These are phyloP conservation scores for Diloba caeruleocephala DNA, from an alignment of 2,888 invertebrate species.

Conservation along the genomic window DNA sequence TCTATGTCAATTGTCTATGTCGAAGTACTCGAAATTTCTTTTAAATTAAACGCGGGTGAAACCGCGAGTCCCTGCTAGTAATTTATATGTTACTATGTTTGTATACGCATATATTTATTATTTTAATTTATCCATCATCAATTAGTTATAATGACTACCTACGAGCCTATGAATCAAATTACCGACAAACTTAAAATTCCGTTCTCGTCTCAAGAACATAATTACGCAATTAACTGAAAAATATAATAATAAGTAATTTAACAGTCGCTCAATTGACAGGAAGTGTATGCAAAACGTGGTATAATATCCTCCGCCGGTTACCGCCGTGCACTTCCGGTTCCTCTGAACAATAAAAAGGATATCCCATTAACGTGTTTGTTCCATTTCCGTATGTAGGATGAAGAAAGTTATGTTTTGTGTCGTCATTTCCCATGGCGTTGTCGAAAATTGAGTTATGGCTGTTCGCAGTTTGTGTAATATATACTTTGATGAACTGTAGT, in stretches of 20 bases:
- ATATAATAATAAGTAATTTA: constrained; percentile 23
- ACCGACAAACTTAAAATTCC: background rate
- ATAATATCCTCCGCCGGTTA: constrained; percentile 35
- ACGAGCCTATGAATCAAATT: too few species aligned
- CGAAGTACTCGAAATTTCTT: too few species aligned
- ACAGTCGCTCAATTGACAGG: constrained; percentile 41
- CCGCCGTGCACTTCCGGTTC: constrained; percentile 42
- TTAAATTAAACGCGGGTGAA: too few species aligned
- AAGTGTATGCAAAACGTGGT: constrained; percentile 52
- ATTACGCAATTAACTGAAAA: constrained; percentile 13
- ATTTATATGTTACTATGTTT: too few species aligned
- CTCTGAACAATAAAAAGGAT: constrained; percentile 51
- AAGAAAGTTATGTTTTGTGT: constrained; percentile 26
- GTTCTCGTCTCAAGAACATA: constrained; percentile 17
- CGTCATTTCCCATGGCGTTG: constrained; percentile 19
- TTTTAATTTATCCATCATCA: too few species aligned
- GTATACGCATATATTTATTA: too few species aligned
- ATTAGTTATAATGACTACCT: too few species aligned
- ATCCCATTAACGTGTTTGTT: constrained; percentile 46
- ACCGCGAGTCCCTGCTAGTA: too few species aligned
- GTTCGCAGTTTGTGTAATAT: too few species aligned
- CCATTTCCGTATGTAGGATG: constrained; percentile 48
- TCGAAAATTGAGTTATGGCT: too few species aligned
- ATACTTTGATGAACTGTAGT: too few species aligned
- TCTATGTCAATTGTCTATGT: too few species aligned